Evolutionary conservation across 2,113 vertebrate species (phyloP), one percentile per base, ranked within the genome.

Genomic region (Ammodytes marinus): DNA sequence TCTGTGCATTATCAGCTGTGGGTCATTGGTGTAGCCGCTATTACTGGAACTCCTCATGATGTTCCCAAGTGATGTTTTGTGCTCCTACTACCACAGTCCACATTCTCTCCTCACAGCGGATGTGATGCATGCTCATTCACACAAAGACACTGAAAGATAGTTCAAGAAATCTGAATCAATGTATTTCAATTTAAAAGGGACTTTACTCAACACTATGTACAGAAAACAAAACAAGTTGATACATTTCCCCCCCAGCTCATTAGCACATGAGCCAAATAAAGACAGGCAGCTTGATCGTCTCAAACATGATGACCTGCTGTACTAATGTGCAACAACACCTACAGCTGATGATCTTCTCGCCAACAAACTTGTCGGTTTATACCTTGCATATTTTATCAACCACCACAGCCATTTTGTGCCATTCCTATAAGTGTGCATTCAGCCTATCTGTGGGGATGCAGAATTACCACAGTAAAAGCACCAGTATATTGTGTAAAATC

Each of bases 381-480:
- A 60, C 14, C 27, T 2, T 65, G 17, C 2, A 59, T 52, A 19
- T 27, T 53, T 37, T 8, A 70, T 76, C 39, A 57, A 46, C 15
- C 47, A 42, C 27, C 35, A 54, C 43, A 69, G 35, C 8, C 12
- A 17, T 7, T 53, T 17, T 55, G 11, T 74, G 49, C 53, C 42
- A 47, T 42, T 55, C 19, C 53, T 55, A 1, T 70, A 57, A 57
- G 17, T 72, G 19, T 54, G 53, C 42, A 81, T 66, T 76, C 27
- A 50, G 15, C 66, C 58, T 40, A 61, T 43, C 43, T 59, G 35
- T 40, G 53, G 27, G 27, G 35, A 59, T 50, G 53, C 45, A 69
- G 43, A 69, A 37, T 57, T 47, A 43, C 43, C 87, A 61, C 55
- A 77, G 67, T 69, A 84, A 69, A 80, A 88, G 89, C 89, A 89